Base-by-base conservation (phyloP, 2,113 vertebrate genomes). In the Centropristis striata region DNA sequence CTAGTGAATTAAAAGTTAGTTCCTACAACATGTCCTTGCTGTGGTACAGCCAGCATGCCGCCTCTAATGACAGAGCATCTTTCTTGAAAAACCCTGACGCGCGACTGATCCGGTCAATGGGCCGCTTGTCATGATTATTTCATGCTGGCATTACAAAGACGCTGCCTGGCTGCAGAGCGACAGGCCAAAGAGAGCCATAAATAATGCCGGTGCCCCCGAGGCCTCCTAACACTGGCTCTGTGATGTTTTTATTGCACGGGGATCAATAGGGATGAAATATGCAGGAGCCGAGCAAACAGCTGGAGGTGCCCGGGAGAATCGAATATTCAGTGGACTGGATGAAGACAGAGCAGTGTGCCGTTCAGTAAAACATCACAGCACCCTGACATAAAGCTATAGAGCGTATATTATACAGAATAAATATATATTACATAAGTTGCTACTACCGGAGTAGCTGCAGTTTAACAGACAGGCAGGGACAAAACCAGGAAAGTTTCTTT, bases 261-360 rank as follows among this genome's bases (percentile, higher is more conserved):
- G 80, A 92, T 92, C 90, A 78, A 90, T 90, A 54, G 57, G 61
- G 81, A 85, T 89, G 76, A 92, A 86, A 88, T 80, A 84, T 89
- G 77, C 84, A 86, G 67, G 37, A 70, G 68, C n/a, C 1, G 15
- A 72, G 69, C 54, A 80, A 85, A 88, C 87, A 83, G 84, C 84
- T 86, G 83, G 83, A 78, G 81, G 76, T 32, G 13, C 46, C 49
- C 51, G 1, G 1, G 41, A 65, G 54, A 42, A 75, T 51, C 18
- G 5, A 75, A 67, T 55, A 60, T 41, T 41, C 54, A 54, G 27
- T 15, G 57, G 55, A 68, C 54, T 15, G 3, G 14, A 23, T 13
- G 57, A 23, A 44, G 51, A 5, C 55, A 5, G 41, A 59, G 51
- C 63, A 20, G 32, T 8, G 20, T 3, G 53, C 47, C 8, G 68